Conservation (phyloP, 2,888 invertebrate species). For the Neria commutata region DNA sequence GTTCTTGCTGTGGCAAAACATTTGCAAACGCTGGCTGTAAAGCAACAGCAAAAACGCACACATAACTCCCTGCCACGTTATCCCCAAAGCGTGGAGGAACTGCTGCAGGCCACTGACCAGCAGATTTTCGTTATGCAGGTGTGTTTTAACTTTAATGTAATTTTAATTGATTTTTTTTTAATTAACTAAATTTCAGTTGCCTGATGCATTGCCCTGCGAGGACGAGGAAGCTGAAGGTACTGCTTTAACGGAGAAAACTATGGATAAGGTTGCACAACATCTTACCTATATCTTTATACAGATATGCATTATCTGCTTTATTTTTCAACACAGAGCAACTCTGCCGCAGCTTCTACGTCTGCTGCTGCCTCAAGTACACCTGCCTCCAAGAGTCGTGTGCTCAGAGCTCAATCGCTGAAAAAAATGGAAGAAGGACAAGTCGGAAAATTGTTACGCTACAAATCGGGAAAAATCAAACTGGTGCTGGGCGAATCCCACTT, state of each 20-base stretch:
- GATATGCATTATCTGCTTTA: too few relatives aligned
- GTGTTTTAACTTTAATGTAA: slow-evolving; percentile 10
- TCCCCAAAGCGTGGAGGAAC: slow-evolving; percentile 48
- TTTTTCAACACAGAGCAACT: neutral
- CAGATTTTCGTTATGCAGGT: slow-evolving; percentile 59
- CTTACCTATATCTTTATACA: too few relatives aligned
- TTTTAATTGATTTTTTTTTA: neutral
- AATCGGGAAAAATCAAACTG: slow-evolving; percentile 67
- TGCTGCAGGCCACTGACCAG: slow-evolving; percentile 46
- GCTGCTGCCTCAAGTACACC: slow-evolving; percentile 28
- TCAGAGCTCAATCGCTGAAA: slow-evolving; percentile 35
- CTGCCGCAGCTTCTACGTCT: neutral
- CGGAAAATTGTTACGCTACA: slow-evolving; percentile 66
- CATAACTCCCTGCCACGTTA: slow-evolving; percentile 36
- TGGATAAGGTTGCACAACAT: too few relatives aligned
- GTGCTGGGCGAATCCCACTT: slow-evolving; percentile 66
- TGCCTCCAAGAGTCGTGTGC: slow-evolving; percentile 17
- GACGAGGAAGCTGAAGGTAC: slow-evolving; percentile 36
- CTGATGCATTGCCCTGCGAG: slow-evolving; percentile 49
- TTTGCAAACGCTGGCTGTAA: slow-evolving; percentile 42
- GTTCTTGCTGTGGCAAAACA: slow-evolving; percentile 41
- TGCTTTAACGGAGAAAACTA: neutral
- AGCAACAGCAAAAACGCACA: slow-evolving; percentile 23
- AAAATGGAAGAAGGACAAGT: slow-evolving; percentile 67
- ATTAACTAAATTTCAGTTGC: slow-evolving; percentile 49